Evolutionary conservation across 2,888 invertebrate species (phyloP).

Genomic region (Habroteleia sp.): DNA sequence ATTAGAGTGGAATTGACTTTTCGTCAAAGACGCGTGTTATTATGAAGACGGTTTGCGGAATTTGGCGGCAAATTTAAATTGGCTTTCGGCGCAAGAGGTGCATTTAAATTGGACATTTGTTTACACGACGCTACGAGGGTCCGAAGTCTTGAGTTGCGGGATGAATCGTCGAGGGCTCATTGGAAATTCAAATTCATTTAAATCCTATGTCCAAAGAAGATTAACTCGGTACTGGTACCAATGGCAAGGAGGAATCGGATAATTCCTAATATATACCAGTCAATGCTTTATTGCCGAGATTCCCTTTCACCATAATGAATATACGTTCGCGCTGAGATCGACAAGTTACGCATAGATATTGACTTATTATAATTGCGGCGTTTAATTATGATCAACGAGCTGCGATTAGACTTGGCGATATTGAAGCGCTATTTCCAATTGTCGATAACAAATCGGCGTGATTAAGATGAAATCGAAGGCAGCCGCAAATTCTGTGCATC

Average conservation of each 20-base stretch:
- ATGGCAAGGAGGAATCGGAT: conserved; percentile 22
- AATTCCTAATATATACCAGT: conserved; percentile 19
- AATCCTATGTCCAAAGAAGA: conserved; percentile 18
- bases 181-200: conserved; percentile 46
- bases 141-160: conserved; percentile 19
- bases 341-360: conserved; percentile 15
- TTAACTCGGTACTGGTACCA: conserved; percentile 22
- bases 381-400: conserved; percentile 18
- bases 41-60: not conserved
- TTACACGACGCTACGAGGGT: conserved; percentile 15
- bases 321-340: conserved; percentile 1
- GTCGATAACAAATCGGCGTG: too few species aligned
- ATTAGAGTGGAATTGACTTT: too few species aligned
- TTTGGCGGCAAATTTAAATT: conserved; percentile 7
- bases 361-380: conserved; percentile 12
- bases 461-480: too few species aligned
- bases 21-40: too few species aligned
- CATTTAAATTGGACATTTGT: conserved; percentile 41
- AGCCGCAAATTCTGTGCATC: too few species aligned
- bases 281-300: conserved; percentile 11
- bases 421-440: too few species aligned
- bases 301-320: not conserved
- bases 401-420: conserved; percentile 1
- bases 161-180: conserved; percentile 25
- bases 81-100: conserved; percentile 6